Conservation (phyloP, 2,888 invertebrate genomes). For the Hirtodrosophila histrioides region DNA sequence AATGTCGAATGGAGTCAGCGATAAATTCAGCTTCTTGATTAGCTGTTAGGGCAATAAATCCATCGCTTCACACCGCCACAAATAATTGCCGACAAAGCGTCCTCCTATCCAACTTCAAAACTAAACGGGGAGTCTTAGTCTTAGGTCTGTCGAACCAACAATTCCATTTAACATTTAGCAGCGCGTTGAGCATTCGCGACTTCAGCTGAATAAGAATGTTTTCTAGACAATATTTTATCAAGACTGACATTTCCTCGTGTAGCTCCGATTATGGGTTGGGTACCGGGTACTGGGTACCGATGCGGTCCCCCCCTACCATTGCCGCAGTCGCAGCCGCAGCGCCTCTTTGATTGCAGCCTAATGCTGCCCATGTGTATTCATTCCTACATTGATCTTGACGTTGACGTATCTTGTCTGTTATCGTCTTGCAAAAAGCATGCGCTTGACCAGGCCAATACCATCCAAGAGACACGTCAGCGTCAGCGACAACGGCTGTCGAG, state of each 20-base stretch:
- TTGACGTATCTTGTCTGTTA: constrained; percentile 39
- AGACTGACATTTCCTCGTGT: constrained; percentile 68
- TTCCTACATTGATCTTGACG: constrained; percentile 43
- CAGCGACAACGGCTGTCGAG: constrained; percentile 3
- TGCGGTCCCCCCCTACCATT: constrained; percentile 17
- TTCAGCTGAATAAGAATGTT: constrained; percentile 49
- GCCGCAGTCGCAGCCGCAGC: background rate
- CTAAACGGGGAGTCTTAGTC: constrained; percentile 38
- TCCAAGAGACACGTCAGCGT: background rate
- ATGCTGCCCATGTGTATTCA: constrained; percentile 59
- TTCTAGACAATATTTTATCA: constrained; percentile 67
- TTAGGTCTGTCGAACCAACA: constrained; percentile 24
- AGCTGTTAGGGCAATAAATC: constrained; percentile 65
- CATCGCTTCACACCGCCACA: constrained; percentile 62
- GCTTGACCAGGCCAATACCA: constrained; percentile 26
- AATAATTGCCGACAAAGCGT: constrained; percentile 64
- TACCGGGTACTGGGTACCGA: constrained; percentile 34
- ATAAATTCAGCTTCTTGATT: constrained; percentile 72
- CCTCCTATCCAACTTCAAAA: constrained; percentile 29
- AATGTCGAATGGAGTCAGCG: constrained; percentile 61
- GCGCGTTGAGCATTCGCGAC: constrained; percentile 24
- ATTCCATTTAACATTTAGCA: constrained; percentile 34
- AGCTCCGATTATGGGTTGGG: constrained; percentile 57
- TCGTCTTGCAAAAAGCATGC: constrained; percentile 58
- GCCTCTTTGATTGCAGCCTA: constrained; percentile 39